These are phyloP conservation scores for Oreohelix idahoensis DNA, from an alignment of 1,140 invertebrate species.

Conservation along the genomic window DNA sequence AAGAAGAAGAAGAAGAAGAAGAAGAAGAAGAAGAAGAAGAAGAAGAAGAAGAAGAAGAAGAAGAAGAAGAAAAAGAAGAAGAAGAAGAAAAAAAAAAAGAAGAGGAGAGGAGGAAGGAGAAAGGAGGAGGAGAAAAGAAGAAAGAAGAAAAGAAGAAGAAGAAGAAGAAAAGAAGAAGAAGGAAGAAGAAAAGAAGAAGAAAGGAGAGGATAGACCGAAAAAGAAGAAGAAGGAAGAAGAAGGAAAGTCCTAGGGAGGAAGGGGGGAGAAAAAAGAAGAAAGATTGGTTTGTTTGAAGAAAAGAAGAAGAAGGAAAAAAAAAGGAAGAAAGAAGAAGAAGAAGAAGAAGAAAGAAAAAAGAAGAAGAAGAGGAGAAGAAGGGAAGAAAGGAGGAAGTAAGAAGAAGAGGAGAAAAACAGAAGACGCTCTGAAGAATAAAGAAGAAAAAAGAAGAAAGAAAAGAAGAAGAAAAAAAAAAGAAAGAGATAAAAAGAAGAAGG, in stretches of 20 bases:
- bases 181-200: neutral
- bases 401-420: no score
- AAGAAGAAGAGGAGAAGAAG: no score
- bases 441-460: no score
- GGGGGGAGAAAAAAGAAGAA: no score
- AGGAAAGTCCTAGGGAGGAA: neutral
- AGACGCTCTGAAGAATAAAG: no score
- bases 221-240: neutral
- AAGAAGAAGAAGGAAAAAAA: no score
- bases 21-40: neutral
- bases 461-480: no score
- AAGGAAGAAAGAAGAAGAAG: no score
- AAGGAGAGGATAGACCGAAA: neutral
- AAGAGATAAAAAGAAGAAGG: no score
- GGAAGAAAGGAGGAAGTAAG: no score
- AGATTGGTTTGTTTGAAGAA: no score
- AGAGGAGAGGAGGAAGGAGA: neutral
- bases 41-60: slow-evolving; percentile 15
- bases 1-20: slow-evolving; percentile 2
- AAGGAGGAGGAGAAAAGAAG: slow-evolving; percentile 3
- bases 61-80: neutral
- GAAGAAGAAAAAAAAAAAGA: slow-evolving; percentile 5
- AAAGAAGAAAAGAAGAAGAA: neutral
- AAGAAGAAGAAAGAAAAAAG: no score
- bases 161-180: neutral